Conservation (phyloP, 2,888 invertebrate genomes). For the Pseudococcus viburni region DNA sequence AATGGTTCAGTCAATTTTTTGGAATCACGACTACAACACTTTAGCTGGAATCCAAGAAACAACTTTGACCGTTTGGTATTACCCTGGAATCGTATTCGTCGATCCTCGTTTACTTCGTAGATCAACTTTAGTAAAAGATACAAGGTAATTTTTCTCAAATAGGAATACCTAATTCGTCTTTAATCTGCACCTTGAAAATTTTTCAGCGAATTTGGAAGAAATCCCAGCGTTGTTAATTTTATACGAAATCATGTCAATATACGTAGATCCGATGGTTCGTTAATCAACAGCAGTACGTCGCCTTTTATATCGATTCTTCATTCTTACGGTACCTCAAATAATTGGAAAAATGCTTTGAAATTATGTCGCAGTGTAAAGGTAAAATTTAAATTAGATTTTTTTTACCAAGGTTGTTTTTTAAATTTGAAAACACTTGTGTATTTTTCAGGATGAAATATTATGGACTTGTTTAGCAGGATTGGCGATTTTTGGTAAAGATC, state of each 20-base stretch:
- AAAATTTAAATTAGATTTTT: constrained; percentile 67
- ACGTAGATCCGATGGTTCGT: constrained; percentile 89
- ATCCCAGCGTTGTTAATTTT: constrained; percentile 85
- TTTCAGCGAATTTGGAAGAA: constrained; percentile 87
- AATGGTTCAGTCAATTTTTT: constrained; percentile 78
- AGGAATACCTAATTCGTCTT: not conserved
- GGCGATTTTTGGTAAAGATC: constrained; percentile 87
- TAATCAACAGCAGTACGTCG: constrained; percentile 82
- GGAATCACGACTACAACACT: constrained; percentile 85
- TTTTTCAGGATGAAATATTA: constrained; percentile 76
- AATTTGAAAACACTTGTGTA: not conserved
- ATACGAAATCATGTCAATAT: constrained; percentile 88
- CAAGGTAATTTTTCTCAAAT: constrained; percentile 70
- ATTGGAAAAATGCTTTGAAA: constrained; percentile 88
- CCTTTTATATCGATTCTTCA: constrained; percentile 80
- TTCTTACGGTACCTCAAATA: constrained; percentile 80
- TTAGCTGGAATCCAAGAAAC: constrained; percentile 85
- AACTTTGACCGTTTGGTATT: constrained; percentile 86
- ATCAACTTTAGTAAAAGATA: constrained; percentile 72
- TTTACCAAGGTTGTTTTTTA: not conserved
- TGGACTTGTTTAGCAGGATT: constrained; percentile 97
- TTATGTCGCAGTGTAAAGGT: constrained; percentile 81
- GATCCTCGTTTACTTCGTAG: constrained; percentile 79
- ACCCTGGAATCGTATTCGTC: constrained; percentile 81
- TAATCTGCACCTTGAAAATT: not conserved